Base-by-base conservation (phyloP, 2,797 vertebrate genomes). In the Sebastiscus albofasciatus region DNA sequence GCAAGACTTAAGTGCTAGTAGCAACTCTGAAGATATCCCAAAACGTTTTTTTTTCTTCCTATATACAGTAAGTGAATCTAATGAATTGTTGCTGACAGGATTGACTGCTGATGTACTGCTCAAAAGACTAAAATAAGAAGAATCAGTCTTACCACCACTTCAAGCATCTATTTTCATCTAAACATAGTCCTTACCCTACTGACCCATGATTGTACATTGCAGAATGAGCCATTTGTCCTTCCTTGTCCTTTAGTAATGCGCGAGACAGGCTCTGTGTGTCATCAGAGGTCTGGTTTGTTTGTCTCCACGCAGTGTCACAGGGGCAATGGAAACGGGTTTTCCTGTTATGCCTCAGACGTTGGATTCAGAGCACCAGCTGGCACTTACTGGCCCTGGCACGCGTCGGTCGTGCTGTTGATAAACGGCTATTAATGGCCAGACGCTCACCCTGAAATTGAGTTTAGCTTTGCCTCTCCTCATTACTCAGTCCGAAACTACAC, bases 351-450 rank as follows among this genome's bases (percentile, higher is more conserved):
- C 59, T 72, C 82, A 77, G 76, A 84, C 77, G 3, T 20, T 42
- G 59, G 81, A 84, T 74, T 79, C 67, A 36, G 65, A 87, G 87
- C 89, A 86, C 78, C 91, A 94, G 90, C 89, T 93, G 92, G 69
- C 76, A 61, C 80, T 89, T 75, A 80, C 86, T 84, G 88, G 89
- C 89, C 79, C 83, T 75, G 87, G 87, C 80, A 11, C 56, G 3
- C 26, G 67, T 49, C 31, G 86, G 66, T 74, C 1, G 72, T 74
- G 39, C 83, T 72, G 81, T 80, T 91, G 86, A 90, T 93, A 90
- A 91, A 90, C 33, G 75, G 67, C 85, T 84, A 79, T 91, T 89
- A 89, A 90, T 77, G 79, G 75, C 92, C 89, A 90, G 86, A 91
- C 85, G 75, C 78, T 91, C 81, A 46, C 76, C 79, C 89, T 70